These are phyloP conservation scores for Chloroclysta siterata DNA, from an alignment of 2,888 invertebrate genomes.

Conservation along the genomic window DNA sequence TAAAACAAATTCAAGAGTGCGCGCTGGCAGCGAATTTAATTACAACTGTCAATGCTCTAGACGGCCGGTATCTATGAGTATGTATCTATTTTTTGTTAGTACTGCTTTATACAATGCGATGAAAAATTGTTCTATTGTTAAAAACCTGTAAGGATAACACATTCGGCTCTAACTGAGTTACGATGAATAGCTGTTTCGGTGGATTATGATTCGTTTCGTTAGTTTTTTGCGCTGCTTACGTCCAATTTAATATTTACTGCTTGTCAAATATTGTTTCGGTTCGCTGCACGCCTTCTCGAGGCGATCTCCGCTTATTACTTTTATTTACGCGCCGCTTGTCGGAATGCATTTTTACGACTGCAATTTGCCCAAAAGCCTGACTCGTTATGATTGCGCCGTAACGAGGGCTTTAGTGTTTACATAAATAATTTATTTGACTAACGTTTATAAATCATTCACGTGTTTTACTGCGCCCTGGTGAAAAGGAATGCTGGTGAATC, in stretches of 20 bases:
- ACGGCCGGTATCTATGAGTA: slow-evolving; percentile 58
- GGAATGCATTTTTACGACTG: slow-evolving; percentile 63
- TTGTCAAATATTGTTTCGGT: slow-evolving; percentile 71
- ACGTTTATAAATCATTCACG: slow-evolving; percentile 23
- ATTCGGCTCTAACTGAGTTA: slow-evolving; percentile 64
- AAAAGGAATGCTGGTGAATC: slow-evolving; percentile 10
- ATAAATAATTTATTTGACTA: slow-evolving; percentile 50
- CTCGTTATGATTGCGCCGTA: slow-evolving; percentile 58
- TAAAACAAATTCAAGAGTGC: slow-evolving; percentile 71
- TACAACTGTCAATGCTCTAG: slow-evolving; percentile 62
- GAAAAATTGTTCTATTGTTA: slow-evolving; percentile 73
- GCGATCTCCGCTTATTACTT: slow-evolving; percentile 61
- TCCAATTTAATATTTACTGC: slow-evolving; percentile 76
- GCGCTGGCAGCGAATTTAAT: slow-evolving; percentile 71
- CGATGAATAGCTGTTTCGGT: slow-evolving; percentile 70
- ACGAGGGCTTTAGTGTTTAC: slow-evolving; percentile 45
- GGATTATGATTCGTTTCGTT: slow-evolving; percentile 61
- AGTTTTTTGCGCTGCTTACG: slow-evolving; percentile 65
- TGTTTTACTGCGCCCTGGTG: slow-evolving; percentile 17
- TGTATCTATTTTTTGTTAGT: slow-evolving; percentile 61
- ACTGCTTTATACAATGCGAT: slow-evolving; percentile 59
- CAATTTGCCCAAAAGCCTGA: slow-evolving; percentile 58
- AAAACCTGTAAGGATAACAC: slow-evolving; percentile 66
- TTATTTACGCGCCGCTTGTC: slow-evolving; percentile 65
- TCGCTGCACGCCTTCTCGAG: slow-evolving; percentile 60